Evolutionary conservation across 2,797 vertebrate species (phyloP).

Genomic region (Macropus fuliginosus): DNA sequence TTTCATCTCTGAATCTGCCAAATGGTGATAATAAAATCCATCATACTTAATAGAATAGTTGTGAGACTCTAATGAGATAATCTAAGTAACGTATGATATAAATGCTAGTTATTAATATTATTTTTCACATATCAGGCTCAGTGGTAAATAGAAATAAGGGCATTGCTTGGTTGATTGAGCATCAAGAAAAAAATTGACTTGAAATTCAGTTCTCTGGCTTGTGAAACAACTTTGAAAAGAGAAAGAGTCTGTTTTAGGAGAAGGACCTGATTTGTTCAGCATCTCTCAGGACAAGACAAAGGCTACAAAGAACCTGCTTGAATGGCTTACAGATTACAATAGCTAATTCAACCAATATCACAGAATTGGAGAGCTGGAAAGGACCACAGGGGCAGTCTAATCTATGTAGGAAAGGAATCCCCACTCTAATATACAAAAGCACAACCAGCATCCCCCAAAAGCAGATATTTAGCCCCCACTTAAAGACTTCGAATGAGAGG

Average conservation of each 20-base stretch:
- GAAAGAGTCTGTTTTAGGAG: neutral
- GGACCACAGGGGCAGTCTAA: too few relatives aligned
- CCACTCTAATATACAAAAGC: too few relatives aligned
- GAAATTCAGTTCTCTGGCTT: constrained; percentile 25
- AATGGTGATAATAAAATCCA: neutral
- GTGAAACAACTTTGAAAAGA: neutral
- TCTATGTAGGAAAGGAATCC: too few relatives aligned
- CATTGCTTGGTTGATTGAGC: neutral
- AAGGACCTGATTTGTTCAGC: too few relatives aligned
- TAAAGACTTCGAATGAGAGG: too few relatives aligned
- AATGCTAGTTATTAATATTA: neutral
- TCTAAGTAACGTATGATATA: neutral
- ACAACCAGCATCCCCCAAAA: too few relatives aligned
- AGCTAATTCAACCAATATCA: constrained; percentile 11
- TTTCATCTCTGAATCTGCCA: neutral
- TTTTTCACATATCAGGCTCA: neutral
- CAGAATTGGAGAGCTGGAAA: neutral
- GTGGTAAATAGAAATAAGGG: neutral
- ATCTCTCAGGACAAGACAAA: neutral
- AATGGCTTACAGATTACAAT: neutral
- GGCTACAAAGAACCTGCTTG: neutral
- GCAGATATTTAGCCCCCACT: too few relatives aligned
- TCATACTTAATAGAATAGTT: neutral
- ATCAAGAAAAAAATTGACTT: neutral
- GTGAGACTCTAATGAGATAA: neutral